Base-by-base conservation (phyloP, 1,140 invertebrate species). In the Microplitis mediator region DNA sequence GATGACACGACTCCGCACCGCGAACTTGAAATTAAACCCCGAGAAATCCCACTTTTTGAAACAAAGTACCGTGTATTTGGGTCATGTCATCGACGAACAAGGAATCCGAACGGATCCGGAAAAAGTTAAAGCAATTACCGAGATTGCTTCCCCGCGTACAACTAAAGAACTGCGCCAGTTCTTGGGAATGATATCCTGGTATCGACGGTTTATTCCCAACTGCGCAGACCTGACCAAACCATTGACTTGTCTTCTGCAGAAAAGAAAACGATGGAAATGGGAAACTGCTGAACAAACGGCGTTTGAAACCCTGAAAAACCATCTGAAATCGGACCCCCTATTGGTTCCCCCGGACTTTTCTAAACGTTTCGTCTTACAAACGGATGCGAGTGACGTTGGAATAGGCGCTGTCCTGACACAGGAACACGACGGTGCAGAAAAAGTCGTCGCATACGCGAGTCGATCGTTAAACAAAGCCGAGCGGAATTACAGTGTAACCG, bases 401-500 rank as follows among this genome's bases (percentile, higher is more conserved):
- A 6, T 85, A 39, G 81, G 80, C 4, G 77, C 78, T 0, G 74
- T 82, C 4, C 61, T 85, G 8, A 63, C 72, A 36, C 82, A 85
- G 62, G 62, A 70, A 13, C 13, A 60, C 9, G 69, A 80, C 0
- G 71, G 75, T 4, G 71, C 62, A 16, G 77, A 81, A 45, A 50
- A 68, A 39, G 82, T 82, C 1, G 78, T 89, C 4, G 78, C 79
- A 0, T 88, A 86, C 76, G 79, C 80, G 11, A 86, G 86, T 71
- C 56, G 85, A 13, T 68, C 73, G 1, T 70, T 89, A 8, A 75
- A 56, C 11, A 67, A 67, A 11, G 51, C 75, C 6, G 86, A 90
- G 77, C 73, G 51, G 45, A 88, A 88, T 31, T 89, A 87, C 71
- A 75, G 73, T 1, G 79, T 79, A 4, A 87, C 84, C 0, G 87